phyloP scores from a whole-genome alignment of 2,888 invertebrate genomes.

The Suillia variegata region DNA sequence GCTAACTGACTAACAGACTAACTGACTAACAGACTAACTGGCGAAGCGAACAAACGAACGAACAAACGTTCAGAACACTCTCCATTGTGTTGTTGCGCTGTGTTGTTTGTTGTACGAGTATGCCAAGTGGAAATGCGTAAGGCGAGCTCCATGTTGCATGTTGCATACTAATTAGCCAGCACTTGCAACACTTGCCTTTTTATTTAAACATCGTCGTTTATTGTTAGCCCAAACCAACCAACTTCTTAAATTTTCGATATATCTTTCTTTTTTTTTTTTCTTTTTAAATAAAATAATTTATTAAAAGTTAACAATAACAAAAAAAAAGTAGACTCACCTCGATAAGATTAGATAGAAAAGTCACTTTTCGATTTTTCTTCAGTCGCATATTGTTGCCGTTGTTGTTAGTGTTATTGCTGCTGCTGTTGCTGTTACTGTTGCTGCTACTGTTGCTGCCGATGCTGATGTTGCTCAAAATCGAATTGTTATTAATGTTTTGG shows the following conservation, averaged over 20 bases:
- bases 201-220: not conserved
- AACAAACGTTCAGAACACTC: no score
- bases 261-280: no score
- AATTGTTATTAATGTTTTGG: constrained; percentile 19
- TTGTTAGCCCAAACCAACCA: no score
- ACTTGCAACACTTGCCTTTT: not conserved
- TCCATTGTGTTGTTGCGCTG: no score
- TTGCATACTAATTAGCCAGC: constrained; percentile 21
- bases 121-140: constrained; percentile 19
- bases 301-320: no score
- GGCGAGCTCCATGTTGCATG: constrained; percentile 7
- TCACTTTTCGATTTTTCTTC: constrained; percentile 61
- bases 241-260: no score
- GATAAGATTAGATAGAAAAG: constrained; percentile 59
- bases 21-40: no score
- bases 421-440: constrained; percentile 23
- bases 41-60: no score
- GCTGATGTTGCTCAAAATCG: constrained; percentile 5
- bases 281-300: no score
- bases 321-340: constrained; percentile 46
- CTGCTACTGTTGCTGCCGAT: constrained; percentile 16
- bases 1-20: no score
- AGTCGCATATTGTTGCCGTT: constrained; percentile 54
- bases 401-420: constrained; percentile 20
- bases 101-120: no score